Conservation (phyloP, 2,888 invertebrate genomes). For the Chrysolina haemoptera region DNA sequence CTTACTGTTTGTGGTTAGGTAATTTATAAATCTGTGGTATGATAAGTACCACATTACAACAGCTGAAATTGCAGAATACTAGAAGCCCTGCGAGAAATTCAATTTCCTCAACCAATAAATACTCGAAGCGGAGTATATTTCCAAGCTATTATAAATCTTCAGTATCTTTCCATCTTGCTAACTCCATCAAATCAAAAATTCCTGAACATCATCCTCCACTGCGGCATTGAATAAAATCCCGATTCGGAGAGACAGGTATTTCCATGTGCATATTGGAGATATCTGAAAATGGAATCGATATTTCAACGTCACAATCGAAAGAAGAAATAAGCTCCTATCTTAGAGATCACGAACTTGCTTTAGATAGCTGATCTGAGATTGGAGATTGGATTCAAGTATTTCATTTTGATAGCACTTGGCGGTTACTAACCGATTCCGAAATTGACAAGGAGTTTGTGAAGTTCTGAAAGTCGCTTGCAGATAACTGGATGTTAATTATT, state of each 20-base stretch:
- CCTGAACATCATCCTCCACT: background rate
- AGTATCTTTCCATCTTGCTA: background rate
- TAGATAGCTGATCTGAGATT: slow-evolving; percentile 10
- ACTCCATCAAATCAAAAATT: slow-evolving; percentile 2
- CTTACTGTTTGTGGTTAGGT: too few species aligned
- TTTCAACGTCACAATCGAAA: background rate
- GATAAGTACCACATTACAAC: background rate
- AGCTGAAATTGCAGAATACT: background rate
- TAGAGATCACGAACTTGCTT: slow-evolving; percentile 14
- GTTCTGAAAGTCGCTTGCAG: background rate
- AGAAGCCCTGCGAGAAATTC: background rate
- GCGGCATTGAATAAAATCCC: background rate
- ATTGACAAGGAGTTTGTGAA: background rate
- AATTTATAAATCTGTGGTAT: too few species aligned
- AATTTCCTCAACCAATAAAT: background rate
- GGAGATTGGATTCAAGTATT: slow-evolving; percentile 14
- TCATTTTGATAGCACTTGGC: background rate
- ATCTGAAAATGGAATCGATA: slow-evolving; percentile 13
- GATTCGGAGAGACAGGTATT: background rate
- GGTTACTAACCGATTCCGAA: background rate
- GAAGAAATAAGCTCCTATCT: background rate
- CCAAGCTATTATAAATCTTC: background rate
- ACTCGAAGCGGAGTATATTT: background rate
- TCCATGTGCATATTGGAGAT: background rate
- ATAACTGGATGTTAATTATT: background rate